Conservation (phyloP, 2,888 invertebrate species). For the Zygogramma bicolorata region DNA sequence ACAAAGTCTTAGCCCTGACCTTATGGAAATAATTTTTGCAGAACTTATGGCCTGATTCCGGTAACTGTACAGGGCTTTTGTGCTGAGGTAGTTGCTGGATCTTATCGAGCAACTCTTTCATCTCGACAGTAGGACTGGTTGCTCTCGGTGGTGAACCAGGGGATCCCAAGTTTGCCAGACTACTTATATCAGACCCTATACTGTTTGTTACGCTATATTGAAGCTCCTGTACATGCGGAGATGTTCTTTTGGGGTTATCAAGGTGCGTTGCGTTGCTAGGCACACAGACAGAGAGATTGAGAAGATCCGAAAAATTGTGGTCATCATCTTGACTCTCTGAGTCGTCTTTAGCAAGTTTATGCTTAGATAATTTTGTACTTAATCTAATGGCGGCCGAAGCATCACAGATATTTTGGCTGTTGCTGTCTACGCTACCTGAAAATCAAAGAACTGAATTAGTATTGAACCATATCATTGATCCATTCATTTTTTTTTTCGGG, state of each 20-base stretch:
- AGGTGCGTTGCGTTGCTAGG: slow-evolving; percentile 56
- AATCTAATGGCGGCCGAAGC: slow-evolving; percentile 43
- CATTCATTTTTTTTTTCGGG: too few relatives aligned
- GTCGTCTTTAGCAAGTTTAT: slow-evolving; percentile 45
- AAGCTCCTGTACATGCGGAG: slow-evolving; percentile 54
- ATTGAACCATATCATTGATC: too few relatives aligned
- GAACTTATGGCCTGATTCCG: slow-evolving; percentile 47
- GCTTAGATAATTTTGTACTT: slow-evolving; percentile 44
- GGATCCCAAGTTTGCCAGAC: slow-evolving; percentile 75
- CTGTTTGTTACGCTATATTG: slow-evolving; percentile 64
- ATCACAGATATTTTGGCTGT: slow-evolving; percentile 57
- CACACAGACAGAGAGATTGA: slow-evolving; percentile 63
- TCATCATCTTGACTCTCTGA: slow-evolving; percentile 56
- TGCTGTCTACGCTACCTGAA: slow-evolving; percentile 47
- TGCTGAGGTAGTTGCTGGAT: slow-evolving; percentile 76
- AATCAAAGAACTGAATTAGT: neutral
- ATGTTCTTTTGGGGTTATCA: slow-evolving; percentile 52
- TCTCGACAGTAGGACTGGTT: slow-evolving; percentile 84
- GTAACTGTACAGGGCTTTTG: slow-evolving; percentile 64
- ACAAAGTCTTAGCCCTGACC: slow-evolving; percentile 76
- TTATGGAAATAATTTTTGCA: slow-evolving; percentile 68
- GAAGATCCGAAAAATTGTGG: slow-evolving; percentile 63
- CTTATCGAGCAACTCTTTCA: slow-evolving; percentile 79
- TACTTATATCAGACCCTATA: slow-evolving; percentile 74
- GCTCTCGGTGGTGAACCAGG: slow-evolving; percentile 83